Conservation (phyloP, 1,140 invertebrate species). For the Meloidogyne floridensis region DNA sequence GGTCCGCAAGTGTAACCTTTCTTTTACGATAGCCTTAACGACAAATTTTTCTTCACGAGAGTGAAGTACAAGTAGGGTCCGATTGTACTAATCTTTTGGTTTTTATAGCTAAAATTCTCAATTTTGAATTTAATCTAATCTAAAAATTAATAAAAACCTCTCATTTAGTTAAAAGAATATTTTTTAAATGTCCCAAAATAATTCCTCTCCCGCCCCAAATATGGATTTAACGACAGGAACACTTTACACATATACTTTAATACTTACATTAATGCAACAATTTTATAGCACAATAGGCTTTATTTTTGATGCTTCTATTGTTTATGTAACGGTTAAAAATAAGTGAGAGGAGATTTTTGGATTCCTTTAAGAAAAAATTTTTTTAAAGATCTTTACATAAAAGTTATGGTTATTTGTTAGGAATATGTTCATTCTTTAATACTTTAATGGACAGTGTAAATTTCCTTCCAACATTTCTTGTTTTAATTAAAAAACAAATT, state of each 20-base stretch:
- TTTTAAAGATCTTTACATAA: background rate
- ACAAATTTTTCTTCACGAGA: too few species aligned
- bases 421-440: constrained; percentile 10
- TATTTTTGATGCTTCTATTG: background rate
- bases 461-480: constrained; percentile 6
- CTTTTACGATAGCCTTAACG: too few species aligned
- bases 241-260: background rate
- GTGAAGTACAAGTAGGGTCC: too few species aligned
- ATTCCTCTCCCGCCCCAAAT: background rate
- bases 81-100: too few species aligned
- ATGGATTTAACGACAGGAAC: background rate
- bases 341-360: background rate
- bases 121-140: too few species aligned
- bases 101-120: too few species aligned
- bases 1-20: too few species aligned
- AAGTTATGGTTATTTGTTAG: constrained; percentile 9
- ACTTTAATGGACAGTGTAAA: background rate
- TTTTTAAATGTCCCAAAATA: background rate
- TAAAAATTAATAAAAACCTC: too few species aligned
- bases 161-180: too few species aligned
- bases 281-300: background rate
- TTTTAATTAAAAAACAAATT: background rate
- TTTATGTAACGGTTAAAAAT: background rate
- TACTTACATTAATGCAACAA: background rate
- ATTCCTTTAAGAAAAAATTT: too few species aligned